Percentiles rank a stretch among this genome's conserved stretches.
These are phyloP conservation scores for Platerodrilus igneus DNA, from an alignment of 2,888 invertebrate genomes.

Conservation along the genomic window DNA sequence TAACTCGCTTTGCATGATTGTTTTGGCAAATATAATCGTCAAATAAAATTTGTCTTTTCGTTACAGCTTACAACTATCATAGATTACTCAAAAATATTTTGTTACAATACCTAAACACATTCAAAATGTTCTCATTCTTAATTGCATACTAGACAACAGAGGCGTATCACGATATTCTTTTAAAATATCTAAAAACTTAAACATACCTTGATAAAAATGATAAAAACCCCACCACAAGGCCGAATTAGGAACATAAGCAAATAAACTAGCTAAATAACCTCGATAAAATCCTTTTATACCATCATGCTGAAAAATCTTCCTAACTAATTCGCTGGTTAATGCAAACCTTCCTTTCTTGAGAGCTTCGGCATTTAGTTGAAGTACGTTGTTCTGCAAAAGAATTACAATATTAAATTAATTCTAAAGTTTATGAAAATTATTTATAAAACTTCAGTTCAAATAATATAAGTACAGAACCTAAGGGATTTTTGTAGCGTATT, in stretches of 20 bases:
- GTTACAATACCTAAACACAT: too few species aligned
- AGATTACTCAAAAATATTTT: too few species aligned
- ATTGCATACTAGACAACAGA: too few species aligned
- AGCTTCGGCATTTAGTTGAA: conserved; percentile 64
- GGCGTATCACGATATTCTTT: neutral
- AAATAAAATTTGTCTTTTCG: too few species aligned
- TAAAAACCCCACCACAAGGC: conserved; percentile 98
- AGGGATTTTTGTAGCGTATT: too few species aligned
- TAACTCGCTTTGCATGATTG: too few species aligned
- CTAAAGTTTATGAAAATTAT: too few species aligned
- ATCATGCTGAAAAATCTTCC: conserved; percentile 72
- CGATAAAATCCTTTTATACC: conserved; percentile 88
- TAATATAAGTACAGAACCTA: too few species aligned
- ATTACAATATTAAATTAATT: neutral
- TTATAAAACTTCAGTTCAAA: too few species aligned
- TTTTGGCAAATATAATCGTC: too few species aligned
- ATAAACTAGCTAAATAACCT: conserved; percentile 87
- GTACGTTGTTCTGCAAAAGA: conserved; percentile 60
- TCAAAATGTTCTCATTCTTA: too few species aligned
- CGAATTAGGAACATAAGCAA: conserved; percentile 92
- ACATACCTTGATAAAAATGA: conserved; percentile 83
- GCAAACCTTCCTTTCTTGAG: conserved; percentile 57
- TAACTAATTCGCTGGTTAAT: conserved; percentile 70
- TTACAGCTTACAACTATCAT: too few species aligned
- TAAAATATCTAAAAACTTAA: neutral